phyloP scores from a whole-genome alignment of 2,888 invertebrate genomes.

The Emesis russula region DNA sequence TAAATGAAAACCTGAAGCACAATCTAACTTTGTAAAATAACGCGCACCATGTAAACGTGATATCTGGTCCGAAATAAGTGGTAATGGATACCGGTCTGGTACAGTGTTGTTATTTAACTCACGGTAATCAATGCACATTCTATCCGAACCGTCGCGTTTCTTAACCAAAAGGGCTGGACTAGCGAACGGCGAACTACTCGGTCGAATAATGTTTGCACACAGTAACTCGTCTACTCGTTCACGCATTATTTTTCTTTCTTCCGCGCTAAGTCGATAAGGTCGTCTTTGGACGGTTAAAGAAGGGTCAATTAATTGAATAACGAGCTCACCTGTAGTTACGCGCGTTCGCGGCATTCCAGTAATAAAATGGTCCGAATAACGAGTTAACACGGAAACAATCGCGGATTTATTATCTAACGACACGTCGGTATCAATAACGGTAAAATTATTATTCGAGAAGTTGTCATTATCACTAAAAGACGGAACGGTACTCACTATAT shows the following conservation, averaged over 20 bases:
- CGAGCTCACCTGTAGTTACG: slow-evolving; percentile 34
- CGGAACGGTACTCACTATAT: not conserved
- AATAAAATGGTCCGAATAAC: slow-evolving; percentile 23
- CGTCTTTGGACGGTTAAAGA: slow-evolving; percentile 13
- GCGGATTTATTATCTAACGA: not conserved
- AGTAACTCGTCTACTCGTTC: not conserved
- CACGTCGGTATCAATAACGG: slow-evolving; percentile 15
- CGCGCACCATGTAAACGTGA: slow-evolving; percentile 45
- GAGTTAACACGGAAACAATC: not conserved
- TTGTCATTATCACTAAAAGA: no score
- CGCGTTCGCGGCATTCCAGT: slow-evolving; percentile 25
- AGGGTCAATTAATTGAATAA: slow-evolving; percentile 21
- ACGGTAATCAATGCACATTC: slow-evolving; percentile 74
- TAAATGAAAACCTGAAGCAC: slow-evolving; percentile 57
- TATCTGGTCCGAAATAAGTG: slow-evolving; percentile 57
- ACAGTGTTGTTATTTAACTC: slow-evolving; percentile 66
- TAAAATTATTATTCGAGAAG: not conserved
- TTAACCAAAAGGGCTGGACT: not conserved
- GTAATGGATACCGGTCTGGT: slow-evolving; percentile 57
- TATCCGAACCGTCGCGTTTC: slow-evolving; percentile 54
- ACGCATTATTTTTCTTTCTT: not conserved
- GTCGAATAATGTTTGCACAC: not conserved
- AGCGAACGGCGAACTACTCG: not conserved
- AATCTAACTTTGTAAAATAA: slow-evolving; percentile 51
- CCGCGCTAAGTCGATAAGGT: not conserved